These are phyloP conservation scores for Hormaphis cornu DNA, from an alignment of 1,140 invertebrate species.

Conservation along the genomic window DNA sequence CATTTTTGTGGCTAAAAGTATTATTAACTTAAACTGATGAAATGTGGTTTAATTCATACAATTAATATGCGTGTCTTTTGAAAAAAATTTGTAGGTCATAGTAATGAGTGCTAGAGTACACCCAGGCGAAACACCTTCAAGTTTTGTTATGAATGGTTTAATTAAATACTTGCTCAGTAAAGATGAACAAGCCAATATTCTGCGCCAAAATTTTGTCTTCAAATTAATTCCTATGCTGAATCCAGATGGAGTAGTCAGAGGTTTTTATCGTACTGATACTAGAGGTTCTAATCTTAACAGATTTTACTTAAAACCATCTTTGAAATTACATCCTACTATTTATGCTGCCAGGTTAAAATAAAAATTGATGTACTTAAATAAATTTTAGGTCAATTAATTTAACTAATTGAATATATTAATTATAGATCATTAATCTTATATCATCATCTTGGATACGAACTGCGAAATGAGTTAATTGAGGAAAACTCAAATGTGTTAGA, in stretches of 20 bases:
- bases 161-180: conserved; percentile 65
- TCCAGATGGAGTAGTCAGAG: conserved; percentile 81
- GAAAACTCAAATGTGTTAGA: neutral
- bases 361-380: neutral
- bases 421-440: conserved; percentile 38
- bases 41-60: neutral
- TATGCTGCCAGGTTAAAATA: conserved; percentile 56
- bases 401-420: neutral
- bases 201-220: conserved; percentile 75
- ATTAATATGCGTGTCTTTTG: neutral
- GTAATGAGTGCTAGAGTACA: conserved; percentile 86
- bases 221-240: conserved; percentile 89
- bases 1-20: too few species aligned
- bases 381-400: neutral
- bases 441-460: conserved; percentile 37
- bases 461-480: conserved; percentile 18
- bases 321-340: conserved; percentile 68
- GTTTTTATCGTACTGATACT: conserved; percentile 83
- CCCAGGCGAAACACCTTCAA: conserved; percentile 87
- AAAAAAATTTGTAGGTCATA: conserved; percentile 50
- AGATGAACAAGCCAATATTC: conserved; percentile 59
- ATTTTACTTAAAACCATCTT: conserved; percentile 68
- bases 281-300: conserved; percentile 82
- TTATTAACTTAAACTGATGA: too few species aligned
- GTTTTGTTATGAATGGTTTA: conserved; percentile 88